Evolutionary conservation across 1,140 invertebrate species (phyloP).

Genomic region (Bombyx mandarina): DNA sequence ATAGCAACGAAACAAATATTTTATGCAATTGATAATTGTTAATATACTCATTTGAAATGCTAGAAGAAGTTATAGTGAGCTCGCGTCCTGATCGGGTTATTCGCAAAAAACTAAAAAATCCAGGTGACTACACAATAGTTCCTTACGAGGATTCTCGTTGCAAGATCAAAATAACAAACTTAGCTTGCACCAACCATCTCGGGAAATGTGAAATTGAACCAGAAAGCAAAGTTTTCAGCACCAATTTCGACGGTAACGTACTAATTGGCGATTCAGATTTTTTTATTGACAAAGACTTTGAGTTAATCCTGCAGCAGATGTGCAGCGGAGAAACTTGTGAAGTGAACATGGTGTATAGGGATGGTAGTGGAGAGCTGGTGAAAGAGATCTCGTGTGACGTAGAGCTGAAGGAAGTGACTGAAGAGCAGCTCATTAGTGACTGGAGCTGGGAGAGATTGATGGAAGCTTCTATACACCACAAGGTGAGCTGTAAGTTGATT

Average conservation of each 20-base stretch:
- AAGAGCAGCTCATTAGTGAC: slow-evolving; percentile 54
- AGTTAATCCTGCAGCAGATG: slow-evolving; percentile 53
- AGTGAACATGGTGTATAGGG: slow-evolving; percentile 38
- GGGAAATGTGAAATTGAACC: slow-evolving; percentile 37
- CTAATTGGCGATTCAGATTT: slow-evolving; percentile 49
- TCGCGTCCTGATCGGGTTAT: slow-evolving; percentile 54
- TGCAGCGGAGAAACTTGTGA: slow-evolving; percentile 40
- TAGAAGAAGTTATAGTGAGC: slow-evolving; percentile 31
- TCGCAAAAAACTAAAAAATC: slow-evolving; percentile 38
- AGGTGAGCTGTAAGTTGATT: too few relatives aligned
- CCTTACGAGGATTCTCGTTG: slow-evolving; percentile 60
- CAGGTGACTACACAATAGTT: slow-evolving; percentile 48
- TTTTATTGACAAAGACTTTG: slow-evolving; percentile 53
- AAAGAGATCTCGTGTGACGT: slow-evolving; percentile 45
- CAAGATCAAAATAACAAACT: slow-evolving; percentile 33
- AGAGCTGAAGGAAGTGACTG: slow-evolving; percentile 44
- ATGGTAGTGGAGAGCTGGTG: slow-evolving; percentile 26
- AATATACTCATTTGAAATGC: slow-evolving; percentile 16
- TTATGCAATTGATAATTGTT: too few relatives aligned
- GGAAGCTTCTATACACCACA: slow-evolving; percentile 25
- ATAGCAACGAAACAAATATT: too few relatives aligned
- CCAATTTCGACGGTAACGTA: slow-evolving; percentile 46
- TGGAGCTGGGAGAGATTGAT: slow-evolving; percentile 52
- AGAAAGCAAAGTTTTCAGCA: slow-evolving; percentile 40
- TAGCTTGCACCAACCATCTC: slow-evolving; percentile 25